A percentile compares a stretch with the other conserved stretches of the same genome.
Evolutionary conservation across 1,140 invertebrate species (phyloP).

Genomic region (Neodiprion fabricii): DNA sequence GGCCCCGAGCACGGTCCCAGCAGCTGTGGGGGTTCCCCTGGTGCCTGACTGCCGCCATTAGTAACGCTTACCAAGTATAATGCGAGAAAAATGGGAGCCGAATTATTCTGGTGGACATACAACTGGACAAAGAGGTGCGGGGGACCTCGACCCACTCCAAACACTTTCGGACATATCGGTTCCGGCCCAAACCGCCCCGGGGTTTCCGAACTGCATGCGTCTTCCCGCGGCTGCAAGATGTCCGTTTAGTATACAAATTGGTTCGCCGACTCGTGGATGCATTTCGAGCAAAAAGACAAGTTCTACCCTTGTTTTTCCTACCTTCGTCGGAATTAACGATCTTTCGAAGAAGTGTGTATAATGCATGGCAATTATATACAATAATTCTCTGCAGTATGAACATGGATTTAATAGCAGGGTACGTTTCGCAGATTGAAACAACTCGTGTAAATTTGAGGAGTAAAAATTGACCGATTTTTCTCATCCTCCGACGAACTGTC

Average conservation of each 20-base stretch:
- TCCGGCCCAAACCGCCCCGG: conserved; percentile 5
- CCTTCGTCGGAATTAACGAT: too few species aligned
- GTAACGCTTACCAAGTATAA: conserved; percentile 34
- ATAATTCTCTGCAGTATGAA: too few species aligned
- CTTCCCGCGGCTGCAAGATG: conserved; percentile 19
- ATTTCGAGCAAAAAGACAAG: neutral
- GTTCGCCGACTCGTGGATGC: neutral
- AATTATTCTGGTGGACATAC: conserved; percentile 41
- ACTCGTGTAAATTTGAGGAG: neutral
- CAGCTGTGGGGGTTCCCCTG: conserved; percentile 3
- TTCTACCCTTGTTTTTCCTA: neutral
- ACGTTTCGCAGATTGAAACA: too few species aligned
- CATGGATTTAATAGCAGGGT: too few species aligned
- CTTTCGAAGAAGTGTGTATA: too few species aligned
- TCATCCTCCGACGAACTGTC: neutral
- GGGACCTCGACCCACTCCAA: conserved; percentile 19
- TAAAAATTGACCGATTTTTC: neutral
- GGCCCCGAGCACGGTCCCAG: neutral
- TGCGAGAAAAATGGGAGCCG: conserved; percentile 48
- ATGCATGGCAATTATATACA: too few species aligned
- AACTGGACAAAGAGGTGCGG: conserved; percentile 28
- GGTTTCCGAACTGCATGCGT: conserved; percentile 23
- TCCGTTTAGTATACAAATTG: neutral
- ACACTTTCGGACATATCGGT: neutral
- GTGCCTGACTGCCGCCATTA: neutral